Conservation (phyloP, 2,113 vertebrate genomes). For the Sisor rabdophorus region DNA sequence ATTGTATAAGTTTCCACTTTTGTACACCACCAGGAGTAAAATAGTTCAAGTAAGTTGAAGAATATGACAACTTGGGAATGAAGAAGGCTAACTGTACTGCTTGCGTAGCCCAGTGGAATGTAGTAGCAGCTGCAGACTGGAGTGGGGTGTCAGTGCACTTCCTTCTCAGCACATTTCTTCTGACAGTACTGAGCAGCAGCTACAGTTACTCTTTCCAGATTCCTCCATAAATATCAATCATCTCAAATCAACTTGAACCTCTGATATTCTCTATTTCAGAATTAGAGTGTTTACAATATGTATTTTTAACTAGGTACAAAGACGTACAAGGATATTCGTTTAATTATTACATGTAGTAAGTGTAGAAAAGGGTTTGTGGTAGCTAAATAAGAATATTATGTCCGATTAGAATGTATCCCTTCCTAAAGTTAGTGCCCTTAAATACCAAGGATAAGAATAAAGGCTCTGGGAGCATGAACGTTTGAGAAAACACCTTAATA, state of each 20-base stretch:
- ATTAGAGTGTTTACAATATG: not conserved
- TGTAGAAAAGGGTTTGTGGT: not conserved
- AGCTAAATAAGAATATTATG: no score
- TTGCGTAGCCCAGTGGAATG: constrained; percentile 39
- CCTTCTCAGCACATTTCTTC: constrained; percentile 46
- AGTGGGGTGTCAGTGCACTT: constrained; percentile 38
- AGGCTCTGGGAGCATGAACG: not conserved
- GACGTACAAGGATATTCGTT: not conserved
- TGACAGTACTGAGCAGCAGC: constrained; percentile 31
- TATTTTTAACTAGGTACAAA: not conserved
- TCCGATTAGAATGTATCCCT: not conserved
- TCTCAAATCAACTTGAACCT: constrained; percentile 2
- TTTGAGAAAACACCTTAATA: not conserved
- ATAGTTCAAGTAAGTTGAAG: not conserved
- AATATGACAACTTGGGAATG: not conserved
- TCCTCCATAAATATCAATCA: constrained; percentile 46
- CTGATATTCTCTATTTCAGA: constrained; percentile 10
- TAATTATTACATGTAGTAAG: no score
- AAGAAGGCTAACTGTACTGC: constrained; percentile 17
- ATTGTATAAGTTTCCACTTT: not conserved
- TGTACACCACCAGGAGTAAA: not conserved
- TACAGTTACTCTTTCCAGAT: not conserved
- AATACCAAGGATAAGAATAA: constrained; percentile 1
- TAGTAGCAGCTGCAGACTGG: constrained; percentile 38
- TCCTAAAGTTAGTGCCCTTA: constrained; percentile 28